Percentiles rank a stretch among this genome's conserved stretches.
These are phyloP conservation scores for Pogonophryne albipinna DNA, from an alignment of 2,797 vertebrate species.

Conservation along the genomic window DNA sequence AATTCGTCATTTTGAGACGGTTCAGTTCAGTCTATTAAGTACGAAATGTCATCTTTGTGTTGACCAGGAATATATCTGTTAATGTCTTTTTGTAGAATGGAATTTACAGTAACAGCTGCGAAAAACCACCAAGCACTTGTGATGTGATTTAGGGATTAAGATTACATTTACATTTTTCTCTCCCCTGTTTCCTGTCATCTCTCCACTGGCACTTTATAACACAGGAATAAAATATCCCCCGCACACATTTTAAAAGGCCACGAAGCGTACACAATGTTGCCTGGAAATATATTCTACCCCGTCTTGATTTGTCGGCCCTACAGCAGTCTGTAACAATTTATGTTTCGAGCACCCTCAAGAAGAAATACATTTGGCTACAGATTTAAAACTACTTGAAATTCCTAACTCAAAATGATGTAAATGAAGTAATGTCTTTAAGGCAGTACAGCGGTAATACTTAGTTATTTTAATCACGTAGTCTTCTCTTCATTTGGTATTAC, in stretches of 20 bases:
- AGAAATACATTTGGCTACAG: background rate
- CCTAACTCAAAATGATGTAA: slow-evolving; percentile 9
- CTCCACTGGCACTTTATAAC: background rate
- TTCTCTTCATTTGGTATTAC: slow-evolving; percentile 52
- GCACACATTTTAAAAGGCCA: background rate
- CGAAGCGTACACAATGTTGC: background rate
- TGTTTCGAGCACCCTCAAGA: background rate
- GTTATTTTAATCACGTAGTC: slow-evolving; percentile 54
- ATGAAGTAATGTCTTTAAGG: slow-evolving; percentile 21
- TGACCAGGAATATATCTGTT: background rate
- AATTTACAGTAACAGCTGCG: slow-evolving; percentile 19
- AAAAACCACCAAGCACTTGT: background rate
- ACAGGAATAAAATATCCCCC: background rate
- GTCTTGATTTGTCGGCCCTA: background rate
- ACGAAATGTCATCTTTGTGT: background rate
- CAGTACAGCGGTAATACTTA: slow-evolving; percentile 13
- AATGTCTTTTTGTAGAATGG: slow-evolving; percentile 2
- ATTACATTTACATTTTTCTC: slow-evolving; percentile 5
- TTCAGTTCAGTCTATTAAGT: background rate
- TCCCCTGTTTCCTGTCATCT: background rate
- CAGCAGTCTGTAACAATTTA: background rate
- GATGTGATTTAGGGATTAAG: slow-evolving; percentile 12
- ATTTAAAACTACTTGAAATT: background rate
- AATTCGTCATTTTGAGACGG: background rate
- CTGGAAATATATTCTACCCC: background rate